Percentiles rank a stretch among this genome's conserved stretches.
These are phyloP conservation scores for Rafetus swinhoei DNA, from an alignment of 2,113 vertebrate species.

Conservation along the genomic window DNA sequence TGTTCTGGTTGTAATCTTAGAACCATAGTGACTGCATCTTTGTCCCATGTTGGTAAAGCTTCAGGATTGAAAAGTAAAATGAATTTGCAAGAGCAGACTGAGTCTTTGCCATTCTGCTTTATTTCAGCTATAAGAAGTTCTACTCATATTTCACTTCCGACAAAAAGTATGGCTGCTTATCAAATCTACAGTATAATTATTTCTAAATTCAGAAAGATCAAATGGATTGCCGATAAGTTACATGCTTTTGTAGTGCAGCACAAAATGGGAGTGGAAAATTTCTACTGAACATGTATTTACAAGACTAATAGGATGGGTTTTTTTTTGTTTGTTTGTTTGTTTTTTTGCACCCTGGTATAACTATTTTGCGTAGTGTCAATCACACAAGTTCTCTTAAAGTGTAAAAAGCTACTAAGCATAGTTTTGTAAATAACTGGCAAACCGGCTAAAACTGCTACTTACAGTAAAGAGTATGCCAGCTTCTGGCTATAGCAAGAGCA, in stretches of 20 bases:
- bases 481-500: neutral
- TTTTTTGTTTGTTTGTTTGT: too few species aligned
- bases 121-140: neutral
- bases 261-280: neutral
- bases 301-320: neutral
- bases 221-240: neutral
- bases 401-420: neutral
- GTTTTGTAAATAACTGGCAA: neutral
- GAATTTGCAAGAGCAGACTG: neutral
- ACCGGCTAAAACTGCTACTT: neutral
- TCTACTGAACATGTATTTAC: neutral
- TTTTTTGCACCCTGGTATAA: neutral
- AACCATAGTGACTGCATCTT: conserved; percentile 99
- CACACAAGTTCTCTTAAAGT: neutral
- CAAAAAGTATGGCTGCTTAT: neutral
- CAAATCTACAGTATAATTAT: neutral
- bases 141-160: neutral
- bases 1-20: conserved; percentile 98
- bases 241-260: neutral
- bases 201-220: neutral
- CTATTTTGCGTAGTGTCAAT: neutral
- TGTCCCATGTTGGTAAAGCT: conserved; percentile 97
- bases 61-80: conserved; percentile 85
- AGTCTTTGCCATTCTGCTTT: neutral
- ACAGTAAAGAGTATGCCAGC: conserved; percentile 43